Conservation (phyloP, 2,888 invertebrate genomes). For the Campoplex nolae region DNA sequence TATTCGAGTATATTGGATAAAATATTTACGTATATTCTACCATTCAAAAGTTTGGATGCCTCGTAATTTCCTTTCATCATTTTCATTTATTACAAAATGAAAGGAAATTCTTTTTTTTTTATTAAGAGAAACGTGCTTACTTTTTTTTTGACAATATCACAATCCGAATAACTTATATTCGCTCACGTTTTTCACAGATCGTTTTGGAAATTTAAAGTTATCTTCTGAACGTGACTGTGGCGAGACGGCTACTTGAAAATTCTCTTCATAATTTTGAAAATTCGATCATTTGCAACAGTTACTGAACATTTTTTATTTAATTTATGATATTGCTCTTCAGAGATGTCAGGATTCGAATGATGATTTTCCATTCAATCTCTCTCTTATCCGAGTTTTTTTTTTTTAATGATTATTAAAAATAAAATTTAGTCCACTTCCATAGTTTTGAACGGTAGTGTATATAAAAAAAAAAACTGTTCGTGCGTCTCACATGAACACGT, state of each 20-base stretch:
- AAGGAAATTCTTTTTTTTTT: neutral
- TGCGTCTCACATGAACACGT: conserved; percentile 13
- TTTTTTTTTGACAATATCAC: too few relatives aligned
- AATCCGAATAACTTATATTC: too few relatives aligned
- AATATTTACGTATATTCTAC: neutral
- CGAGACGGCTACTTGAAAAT: too few relatives aligned
- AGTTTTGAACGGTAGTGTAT: neutral
- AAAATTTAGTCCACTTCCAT: neutral
- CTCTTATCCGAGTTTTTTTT: neutral
- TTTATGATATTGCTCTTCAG: neutral
- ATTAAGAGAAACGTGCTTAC: too few relatives aligned
- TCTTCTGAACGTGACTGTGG: too few relatives aligned
- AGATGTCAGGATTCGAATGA: neutral
- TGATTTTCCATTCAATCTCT: neutral
- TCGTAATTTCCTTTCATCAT: neutral
- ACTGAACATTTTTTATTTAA: neutral
- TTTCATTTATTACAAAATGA: neutral
- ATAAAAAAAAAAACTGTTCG: neutral
- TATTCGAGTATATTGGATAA: neutral
- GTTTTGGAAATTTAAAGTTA: too few relatives aligned
- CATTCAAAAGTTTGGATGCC: neutral
- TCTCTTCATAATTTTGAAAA: too few relatives aligned
- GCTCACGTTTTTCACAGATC: too few relatives aligned
- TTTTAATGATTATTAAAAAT: neutral
- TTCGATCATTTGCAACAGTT: neutral